These are phyloP conservation scores for Aleiodes sp. DNA, from an alignment of 1,140 invertebrate species.

Conservation along the genomic window DNA sequence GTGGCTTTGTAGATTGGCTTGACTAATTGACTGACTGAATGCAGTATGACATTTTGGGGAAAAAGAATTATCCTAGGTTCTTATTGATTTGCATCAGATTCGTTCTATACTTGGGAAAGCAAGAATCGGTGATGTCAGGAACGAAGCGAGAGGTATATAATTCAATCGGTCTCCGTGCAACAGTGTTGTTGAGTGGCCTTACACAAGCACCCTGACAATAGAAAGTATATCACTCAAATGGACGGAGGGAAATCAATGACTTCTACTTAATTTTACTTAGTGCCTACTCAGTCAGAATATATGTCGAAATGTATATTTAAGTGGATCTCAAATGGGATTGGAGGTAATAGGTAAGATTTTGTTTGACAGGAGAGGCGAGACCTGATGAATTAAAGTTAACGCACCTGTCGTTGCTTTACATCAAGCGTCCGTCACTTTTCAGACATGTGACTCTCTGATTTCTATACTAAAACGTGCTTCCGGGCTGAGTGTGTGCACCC, in stretches of 20 bases:
- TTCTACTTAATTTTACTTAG: too few relatives aligned
- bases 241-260: neutral
- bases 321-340: neutral
- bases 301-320: neutral
- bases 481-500: constrained; percentile 20
- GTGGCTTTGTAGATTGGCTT: constrained; percentile 43
- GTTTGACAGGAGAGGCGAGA: neutral
- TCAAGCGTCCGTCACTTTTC: constrained; percentile 61
- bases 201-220: neutral
- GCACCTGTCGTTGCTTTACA: constrained; percentile 63
- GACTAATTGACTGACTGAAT: constrained; percentile 50
- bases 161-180: constrained; percentile 33
- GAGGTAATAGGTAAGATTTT: constrained; percentile 16
- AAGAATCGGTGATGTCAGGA: neutral
- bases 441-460: constrained; percentile 46
- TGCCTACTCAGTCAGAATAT: too few relatives aligned
- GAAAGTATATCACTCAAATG: neutral
- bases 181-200: neutral
- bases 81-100: neutral
- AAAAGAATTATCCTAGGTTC: too few relatives aligned
- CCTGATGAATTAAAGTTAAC: constrained; percentile 38
- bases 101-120: constrained; percentile 18
- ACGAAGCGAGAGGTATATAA: constrained; percentile 38
- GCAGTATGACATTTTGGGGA: neutral
- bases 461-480: constrained; percentile 31